Evolutionary conservation across 1,140 invertebrate genomes (phyloP), one percentile per base, ranked within the genome.

Genomic region (Trichomalopsis sarcophagae): DNA sequence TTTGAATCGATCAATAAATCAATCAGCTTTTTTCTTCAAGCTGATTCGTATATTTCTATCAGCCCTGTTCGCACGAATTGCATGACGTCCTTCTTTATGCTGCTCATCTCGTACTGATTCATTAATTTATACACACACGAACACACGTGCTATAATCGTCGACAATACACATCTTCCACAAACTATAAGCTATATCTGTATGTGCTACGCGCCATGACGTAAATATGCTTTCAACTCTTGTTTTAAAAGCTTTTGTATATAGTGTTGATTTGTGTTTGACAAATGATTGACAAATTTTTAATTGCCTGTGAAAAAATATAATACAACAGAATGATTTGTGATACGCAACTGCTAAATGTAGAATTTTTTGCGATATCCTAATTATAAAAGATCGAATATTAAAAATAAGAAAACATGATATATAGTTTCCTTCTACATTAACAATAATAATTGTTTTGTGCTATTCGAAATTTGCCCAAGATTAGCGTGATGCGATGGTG

Each of bases 1-100:
- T 76, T 76, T n/a, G 40, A 76, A 47, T 4, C 44, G 47, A 23
- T 50, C 74, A 27, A 50, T 76, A 76, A 76, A 76, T 76, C 74
- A 76, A 76, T 76, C 4, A 1, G 36, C 30, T 75, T 75, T 40
- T 74, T 75, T 44, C 47, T 44, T 44, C 73, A 44, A 0, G 13
- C 2, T 21, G 14, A 75, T 75, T 75, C 14, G n/a, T 40, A 17
- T 76, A 23, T 23, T 21, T 40, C 17, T 47, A n/a, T 44, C 14
- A 7, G 21, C 55, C 7, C 55, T 62, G 21, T 62, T 6, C 73
- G 7, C 21, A 30, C 36, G 40, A 47, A 10, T 36, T 21, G 47
- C 27, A 27, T 76, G 44, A 76, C n/a, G 44, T 76, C 44, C 7
- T 27, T 23, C 21, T n/a, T 76, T 47, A 27, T 21, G 27, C 44